phyloP scores from a whole-genome alignment of 2,113 vertebrate genomes.

The Brachionichthys hirsutus region DNA sequence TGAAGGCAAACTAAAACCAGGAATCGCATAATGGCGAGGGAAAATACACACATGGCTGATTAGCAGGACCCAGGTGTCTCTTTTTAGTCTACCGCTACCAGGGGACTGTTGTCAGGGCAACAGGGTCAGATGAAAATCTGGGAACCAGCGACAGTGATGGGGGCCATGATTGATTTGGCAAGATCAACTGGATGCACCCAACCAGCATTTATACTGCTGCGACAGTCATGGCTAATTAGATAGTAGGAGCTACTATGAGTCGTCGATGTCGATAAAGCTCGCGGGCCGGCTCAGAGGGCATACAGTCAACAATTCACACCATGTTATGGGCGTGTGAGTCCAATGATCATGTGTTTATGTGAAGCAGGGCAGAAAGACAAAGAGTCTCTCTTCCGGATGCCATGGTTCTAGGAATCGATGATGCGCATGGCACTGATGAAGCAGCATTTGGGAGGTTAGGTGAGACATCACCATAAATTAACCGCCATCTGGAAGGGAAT shows the following conservation, averaged over 20 bases:
- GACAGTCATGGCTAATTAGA: conserved; percentile 52
- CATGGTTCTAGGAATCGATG: background rate
- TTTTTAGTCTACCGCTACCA: conserved; percentile 43
- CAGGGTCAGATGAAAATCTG: conserved; percentile 63
- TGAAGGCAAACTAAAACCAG: conserved; percentile 53
- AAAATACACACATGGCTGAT: conserved; percentile 60
- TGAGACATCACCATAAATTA: conserved; percentile 31
- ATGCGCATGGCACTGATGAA: background rate
- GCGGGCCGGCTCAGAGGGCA: conserved; percentile 33
- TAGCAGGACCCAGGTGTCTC: conserved; percentile 72
- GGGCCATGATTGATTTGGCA: conserved; percentile 47
- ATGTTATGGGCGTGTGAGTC: conserved; percentile 21
- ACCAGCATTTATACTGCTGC: conserved; percentile 36
- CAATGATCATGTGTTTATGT: conserved; percentile 28
- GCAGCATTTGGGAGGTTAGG: background rate
- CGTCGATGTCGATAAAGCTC: conserved; percentile 40
- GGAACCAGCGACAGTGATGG: conserved; percentile 23
- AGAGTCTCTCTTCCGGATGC: conserved; percentile 20
- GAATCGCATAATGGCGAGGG: conserved; percentile 19
- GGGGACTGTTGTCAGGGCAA: conserved; percentile 68
- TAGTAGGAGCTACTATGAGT: conserved; percentile 33
- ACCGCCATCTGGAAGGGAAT: conserved; percentile 28
- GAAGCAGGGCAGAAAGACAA: conserved; percentile 22
- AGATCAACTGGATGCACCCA: conserved; percentile 43
- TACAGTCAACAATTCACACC: conserved; percentile 27